phyloP scores from a whole-genome alignment of 2,797 vertebrate species.

The Phataginus tetradactyla region DNA sequence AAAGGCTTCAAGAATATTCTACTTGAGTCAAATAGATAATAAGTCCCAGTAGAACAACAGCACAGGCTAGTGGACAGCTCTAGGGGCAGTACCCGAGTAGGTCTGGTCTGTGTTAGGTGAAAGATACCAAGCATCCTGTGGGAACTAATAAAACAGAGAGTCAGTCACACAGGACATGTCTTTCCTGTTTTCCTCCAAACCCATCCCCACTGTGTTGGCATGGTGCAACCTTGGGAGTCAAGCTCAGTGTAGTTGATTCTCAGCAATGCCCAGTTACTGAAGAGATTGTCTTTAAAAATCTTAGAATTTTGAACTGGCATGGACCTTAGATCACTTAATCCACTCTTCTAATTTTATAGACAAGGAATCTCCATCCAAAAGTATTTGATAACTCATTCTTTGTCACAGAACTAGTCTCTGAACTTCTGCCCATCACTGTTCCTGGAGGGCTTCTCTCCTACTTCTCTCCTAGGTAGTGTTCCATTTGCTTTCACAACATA shows the following conservation, averaged over 20 bases:
- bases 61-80: neutral
- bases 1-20: constrained; percentile 52
- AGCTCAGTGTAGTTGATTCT: neutral
- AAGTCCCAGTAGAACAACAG: neutral
- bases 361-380: neutral
- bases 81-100: neutral
- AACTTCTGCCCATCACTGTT: neutral
- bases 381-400: neutral
- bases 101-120: neutral
- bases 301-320: neutral
- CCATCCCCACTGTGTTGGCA: neutral
- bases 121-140: neutral
- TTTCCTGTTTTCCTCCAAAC: neutral
- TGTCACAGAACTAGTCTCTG: neutral
- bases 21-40: neutral
- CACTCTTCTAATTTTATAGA: neutral
- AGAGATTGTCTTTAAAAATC: neutral
- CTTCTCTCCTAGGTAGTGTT: neutral
- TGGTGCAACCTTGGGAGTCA: neutral
- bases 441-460: neutral
- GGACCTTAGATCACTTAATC: neutral
- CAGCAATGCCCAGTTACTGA: neutral
- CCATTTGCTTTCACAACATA: neutral
- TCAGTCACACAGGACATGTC: neutral
- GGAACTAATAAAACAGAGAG: neutral